These are phyloP conservation scores for Rhea americana DNA, from an alignment of 2,113 vertebrate genomes.

Conservation along the genomic window DNA sequence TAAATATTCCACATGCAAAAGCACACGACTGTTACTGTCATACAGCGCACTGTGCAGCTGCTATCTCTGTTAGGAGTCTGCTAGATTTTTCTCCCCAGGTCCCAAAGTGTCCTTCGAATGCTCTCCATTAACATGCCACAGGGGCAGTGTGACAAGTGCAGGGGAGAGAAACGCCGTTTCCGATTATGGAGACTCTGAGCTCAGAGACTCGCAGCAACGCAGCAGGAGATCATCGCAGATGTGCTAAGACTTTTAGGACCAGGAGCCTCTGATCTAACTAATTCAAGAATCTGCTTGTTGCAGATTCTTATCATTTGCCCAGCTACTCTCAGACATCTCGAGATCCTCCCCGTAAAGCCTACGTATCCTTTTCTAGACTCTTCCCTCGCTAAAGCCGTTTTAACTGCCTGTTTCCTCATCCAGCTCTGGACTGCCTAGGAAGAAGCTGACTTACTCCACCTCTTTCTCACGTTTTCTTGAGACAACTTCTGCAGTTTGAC, in stretches of 20 bases:
- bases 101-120: neutral
- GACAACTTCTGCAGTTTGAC: neutral
- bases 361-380: neutral
- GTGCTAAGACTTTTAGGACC: neutral
- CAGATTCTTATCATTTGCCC: neutral
- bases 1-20: neutral
- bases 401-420: neutral
- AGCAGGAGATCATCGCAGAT: neutral
- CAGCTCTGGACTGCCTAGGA: neutral
- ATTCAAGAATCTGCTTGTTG: neutral
- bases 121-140: neutral
- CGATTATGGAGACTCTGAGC: accelerated
- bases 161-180: neutral
- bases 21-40: neutral
- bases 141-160: neutral
- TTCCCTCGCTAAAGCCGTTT: neutral
- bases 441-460: neutral
- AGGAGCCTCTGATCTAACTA: neutral
- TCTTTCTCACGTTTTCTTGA: neutral
- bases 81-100: neutral
- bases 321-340: neutral
- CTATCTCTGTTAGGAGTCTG: neutral
- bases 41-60: neutral
- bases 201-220: neutral
- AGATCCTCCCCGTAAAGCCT: neutral